Evolutionary conservation across 2,797 vertebrate genomes (phyloP).

Genomic region (Uromys caudimaculatus): DNA sequence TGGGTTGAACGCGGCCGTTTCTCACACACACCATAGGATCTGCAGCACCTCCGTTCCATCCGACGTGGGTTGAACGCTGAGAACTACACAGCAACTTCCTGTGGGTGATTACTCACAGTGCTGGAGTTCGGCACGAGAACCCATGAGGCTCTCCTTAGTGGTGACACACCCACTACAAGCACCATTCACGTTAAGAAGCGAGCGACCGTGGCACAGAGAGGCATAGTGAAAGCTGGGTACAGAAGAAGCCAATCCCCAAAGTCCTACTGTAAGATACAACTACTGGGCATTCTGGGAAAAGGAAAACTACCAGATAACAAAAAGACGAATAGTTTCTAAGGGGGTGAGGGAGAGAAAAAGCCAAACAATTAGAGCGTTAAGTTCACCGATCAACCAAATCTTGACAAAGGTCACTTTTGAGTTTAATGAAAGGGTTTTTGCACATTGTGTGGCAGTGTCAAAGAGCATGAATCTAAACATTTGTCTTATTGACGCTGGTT

Average conservation of each 20-base stretch:
- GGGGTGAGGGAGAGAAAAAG: not conserved
- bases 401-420: slow-evolving; percentile 36
- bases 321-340: not conserved
- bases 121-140: slow-evolving; percentile 7
- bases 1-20: not conserved
- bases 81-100: slow-evolving; percentile 11
- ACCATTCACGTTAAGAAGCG: slow-evolving; percentile 35
- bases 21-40: not conserved
- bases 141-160: not conserved
- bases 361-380: not conserved
- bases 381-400: slow-evolving; percentile 44
- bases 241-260: slow-evolving; percentile 12
- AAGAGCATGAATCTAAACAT: slow-evolving; percentile 39
- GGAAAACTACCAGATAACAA: slow-evolving; percentile 26
- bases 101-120: slow-evolving; percentile 4
- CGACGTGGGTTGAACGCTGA: slow-evolving; percentile 24
- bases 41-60: not conserved
- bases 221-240: not conserved
- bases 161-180: not conserved
- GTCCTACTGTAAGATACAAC: not conserved
- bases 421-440: slow-evolving; percentile 28
- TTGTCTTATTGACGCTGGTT: slow-evolving; percentile 45
- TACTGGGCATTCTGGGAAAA: slow-evolving; percentile 18
- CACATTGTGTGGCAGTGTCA: slow-evolving; percentile 55
- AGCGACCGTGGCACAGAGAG: not conserved